Conservation (phyloP, 1,140 invertebrate species). For the Drosophila biarmipes region DNA sequence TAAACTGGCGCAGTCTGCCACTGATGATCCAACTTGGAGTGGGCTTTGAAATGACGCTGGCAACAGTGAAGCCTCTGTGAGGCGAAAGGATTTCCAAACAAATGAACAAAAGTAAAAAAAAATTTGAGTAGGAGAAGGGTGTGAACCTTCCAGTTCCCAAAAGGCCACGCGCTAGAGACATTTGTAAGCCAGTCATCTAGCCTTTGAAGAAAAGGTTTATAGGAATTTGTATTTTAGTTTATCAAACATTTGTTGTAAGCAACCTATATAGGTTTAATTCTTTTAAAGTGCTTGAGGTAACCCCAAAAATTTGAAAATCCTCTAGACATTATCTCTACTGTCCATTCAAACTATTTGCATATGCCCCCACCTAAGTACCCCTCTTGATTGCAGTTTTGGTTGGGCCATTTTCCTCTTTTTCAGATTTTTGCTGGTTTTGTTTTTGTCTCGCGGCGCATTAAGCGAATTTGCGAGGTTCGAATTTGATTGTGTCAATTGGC, state of each 20-base stretch:
- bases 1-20: slow-evolving; percentile 72
- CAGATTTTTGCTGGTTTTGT: slow-evolving; percentile 27
- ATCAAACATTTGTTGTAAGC: too few species aligned
- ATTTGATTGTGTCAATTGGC: slow-evolving; percentile 81
- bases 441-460: slow-evolving; percentile 67
- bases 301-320: background rate
- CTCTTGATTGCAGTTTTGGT: slow-evolving; percentile 66
- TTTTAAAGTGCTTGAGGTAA: too few species aligned
- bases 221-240: background rate
- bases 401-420: slow-evolving; percentile 3
- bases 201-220: too few species aligned
- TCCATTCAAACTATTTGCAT: slow-evolving; percentile 20
- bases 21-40: slow-evolving; percentile 46
- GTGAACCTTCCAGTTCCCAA: too few species aligned
- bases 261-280: background rate
- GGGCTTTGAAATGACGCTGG: slow-evolving; percentile 16
- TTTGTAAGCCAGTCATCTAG: too few species aligned
- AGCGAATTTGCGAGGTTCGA: slow-evolving; percentile 64
- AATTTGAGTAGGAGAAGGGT: too few species aligned
- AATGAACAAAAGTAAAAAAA: too few species aligned
- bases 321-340: background rate
- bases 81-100: background rate
- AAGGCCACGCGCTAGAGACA: too few species aligned
- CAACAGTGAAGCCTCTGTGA: slow-evolving; percentile 3
- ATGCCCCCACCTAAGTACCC: slow-evolving; percentile 5